Percentiles rank a stretch among this genome's conserved stretches.
Conservation (phyloP, 2,113 vertebrate species). For the Apaloderma vittatum region DNA sequence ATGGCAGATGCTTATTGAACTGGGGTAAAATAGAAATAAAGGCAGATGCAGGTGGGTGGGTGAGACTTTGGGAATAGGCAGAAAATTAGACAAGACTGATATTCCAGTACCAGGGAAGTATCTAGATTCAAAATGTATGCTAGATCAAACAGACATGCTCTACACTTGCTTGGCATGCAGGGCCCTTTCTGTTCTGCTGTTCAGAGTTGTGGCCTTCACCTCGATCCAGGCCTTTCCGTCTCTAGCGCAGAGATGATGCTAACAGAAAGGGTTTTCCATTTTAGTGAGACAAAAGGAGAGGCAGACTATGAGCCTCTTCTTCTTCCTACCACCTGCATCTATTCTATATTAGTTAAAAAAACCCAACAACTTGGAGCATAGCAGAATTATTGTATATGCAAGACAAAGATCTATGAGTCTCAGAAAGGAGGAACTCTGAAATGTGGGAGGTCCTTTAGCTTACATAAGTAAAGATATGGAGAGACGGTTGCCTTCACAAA, state of each 20-base stretch:
- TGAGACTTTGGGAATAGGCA: not conserved
- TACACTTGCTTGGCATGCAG: not conserved
- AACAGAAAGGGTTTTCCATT: not conserved
- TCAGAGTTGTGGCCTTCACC: not conserved
- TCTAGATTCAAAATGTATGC: not conserved
- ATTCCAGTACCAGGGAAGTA: not conserved
- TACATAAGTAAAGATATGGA: not conserved
- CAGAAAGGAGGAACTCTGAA: not conserved
- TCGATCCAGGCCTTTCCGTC: not conserved
- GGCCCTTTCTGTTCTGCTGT: not conserved
- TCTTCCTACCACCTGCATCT: not conserved
- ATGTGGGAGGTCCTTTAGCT: not conserved
- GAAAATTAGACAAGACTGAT: not conserved
- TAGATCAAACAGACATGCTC: not conserved
- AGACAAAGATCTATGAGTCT: not conserved
- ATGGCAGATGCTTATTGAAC: slow-evolving; percentile 11
- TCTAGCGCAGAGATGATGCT: not conserved
- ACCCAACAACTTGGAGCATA: not conserved
- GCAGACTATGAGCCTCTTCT: not conserved
- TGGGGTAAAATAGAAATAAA: slow-evolving; percentile 11
- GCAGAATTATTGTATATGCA: not conserved
- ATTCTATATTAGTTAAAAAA: not conserved
- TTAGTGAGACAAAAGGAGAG: not conserved
- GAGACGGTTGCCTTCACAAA: not conserved
- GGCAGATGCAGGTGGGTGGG: not conserved